These are phyloP conservation scores for Drosophila histrio DNA, from an alignment of 2,888 invertebrate genomes.

Conservation along the genomic window DNA sequence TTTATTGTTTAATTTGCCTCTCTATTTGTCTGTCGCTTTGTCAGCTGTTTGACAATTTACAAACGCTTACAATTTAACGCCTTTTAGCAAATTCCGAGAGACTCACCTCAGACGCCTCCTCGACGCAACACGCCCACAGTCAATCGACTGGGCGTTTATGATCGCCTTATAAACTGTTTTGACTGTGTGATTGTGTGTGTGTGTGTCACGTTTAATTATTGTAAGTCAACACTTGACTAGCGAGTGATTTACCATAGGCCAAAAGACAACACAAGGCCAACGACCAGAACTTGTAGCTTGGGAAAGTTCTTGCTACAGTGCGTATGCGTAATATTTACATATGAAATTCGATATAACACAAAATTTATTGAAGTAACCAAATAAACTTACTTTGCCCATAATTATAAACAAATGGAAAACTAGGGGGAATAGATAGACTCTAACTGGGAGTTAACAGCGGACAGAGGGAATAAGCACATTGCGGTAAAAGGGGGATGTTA, in stretches of 20 bases:
- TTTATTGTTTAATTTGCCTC: neutral
- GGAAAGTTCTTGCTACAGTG: conserved; percentile 16
- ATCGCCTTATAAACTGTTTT: conserved; percentile 33
- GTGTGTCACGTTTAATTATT: conserved; percentile 62
- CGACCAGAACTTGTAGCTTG: conserved; percentile 9
- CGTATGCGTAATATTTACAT: conserved; percentile 47
- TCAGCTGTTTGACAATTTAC: conserved; percentile 46
- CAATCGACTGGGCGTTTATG: conserved; percentile 16
- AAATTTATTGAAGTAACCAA: conserved; percentile 28
- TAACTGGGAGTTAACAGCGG: neutral
- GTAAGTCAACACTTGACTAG: conserved; percentile 64
- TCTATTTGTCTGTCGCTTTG: conserved; percentile 25
- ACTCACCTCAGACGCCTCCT: conserved; percentile 29
- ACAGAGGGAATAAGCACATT: conserved; percentile 39
- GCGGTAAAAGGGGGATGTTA: conserved; percentile 47
- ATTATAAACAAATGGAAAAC: conserved; percentile 28
- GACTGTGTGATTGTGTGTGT: conserved; percentile 15
- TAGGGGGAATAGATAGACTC: neutral
- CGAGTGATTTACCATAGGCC: conserved; percentile 60
- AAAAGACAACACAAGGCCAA: conserved; percentile 56
- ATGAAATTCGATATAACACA: conserved; percentile 6
- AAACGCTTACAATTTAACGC: conserved; percentile 58
- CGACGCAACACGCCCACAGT: conserved; percentile 33
- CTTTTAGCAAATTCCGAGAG: conserved; percentile 35
- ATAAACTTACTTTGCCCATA: conserved; percentile 2